These are phyloP conservation scores for Cecidostiba fungosa DNA, from an alignment of 2,888 invertebrate genomes.

Conservation along the genomic window DNA sequence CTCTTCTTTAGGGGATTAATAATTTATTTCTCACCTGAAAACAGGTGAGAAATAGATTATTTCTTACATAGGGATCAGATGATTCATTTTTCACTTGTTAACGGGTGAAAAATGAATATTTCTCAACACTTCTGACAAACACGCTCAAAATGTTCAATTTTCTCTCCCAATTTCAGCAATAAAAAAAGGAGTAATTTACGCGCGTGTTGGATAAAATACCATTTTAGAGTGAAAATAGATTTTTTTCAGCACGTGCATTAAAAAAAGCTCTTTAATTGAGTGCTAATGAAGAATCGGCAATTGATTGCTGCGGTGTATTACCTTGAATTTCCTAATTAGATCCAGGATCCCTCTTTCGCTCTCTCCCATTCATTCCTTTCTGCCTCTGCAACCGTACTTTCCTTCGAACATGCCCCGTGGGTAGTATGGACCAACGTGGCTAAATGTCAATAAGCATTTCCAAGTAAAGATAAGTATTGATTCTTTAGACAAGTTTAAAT, in stretches of 20 bases:
- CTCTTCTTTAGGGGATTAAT: too few relatives aligned
- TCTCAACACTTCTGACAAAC: neutral
- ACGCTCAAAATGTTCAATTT: neutral
- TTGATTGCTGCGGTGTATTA: conserved; percentile 29
- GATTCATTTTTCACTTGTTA: too few relatives aligned
- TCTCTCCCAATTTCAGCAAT: neutral
- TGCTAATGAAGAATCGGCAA: conserved; percentile 41
- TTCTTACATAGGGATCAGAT: too few relatives aligned
- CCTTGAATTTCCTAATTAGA: conserved; percentile 40
- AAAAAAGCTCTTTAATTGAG: too few relatives aligned
- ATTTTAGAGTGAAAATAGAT: too few relatives aligned
- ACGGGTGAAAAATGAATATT: too few relatives aligned
- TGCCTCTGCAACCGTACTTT: conserved; percentile 1
- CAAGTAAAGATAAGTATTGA: conserved; percentile 70
- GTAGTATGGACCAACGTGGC: conserved; percentile 58
- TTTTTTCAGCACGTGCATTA: too few relatives aligned
- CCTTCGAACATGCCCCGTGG: conserved; percentile 43
- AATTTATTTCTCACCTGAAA: too few relatives aligned
- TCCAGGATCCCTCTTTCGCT: neutral
- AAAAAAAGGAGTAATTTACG: neutral
- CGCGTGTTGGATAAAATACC: neutral
- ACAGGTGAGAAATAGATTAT: too few relatives aligned
- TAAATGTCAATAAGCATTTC: conserved; percentile 67
- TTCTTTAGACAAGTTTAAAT: conserved; percentile 62
- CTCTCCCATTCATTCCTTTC: neutral